phyloP scores from a whole-genome alignment of 2,797 vertebrate species.

The Neostethus bicornis region DNA sequence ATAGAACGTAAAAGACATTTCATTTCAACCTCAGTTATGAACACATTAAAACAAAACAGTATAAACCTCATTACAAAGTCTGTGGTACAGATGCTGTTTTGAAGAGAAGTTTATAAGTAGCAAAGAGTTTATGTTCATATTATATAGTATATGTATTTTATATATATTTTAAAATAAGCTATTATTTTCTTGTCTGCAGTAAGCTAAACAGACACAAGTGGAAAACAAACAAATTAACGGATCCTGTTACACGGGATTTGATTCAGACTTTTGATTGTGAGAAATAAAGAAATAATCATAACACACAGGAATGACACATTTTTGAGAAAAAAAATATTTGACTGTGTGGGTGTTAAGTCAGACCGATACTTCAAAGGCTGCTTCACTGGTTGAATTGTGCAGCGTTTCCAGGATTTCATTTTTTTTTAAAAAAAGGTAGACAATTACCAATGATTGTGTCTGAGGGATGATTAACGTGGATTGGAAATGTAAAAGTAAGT shows the following conservation, averaged over 20 bases:
- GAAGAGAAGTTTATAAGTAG: background rate
- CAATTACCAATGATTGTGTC: constrained; percentile 32
- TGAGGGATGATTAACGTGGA: constrained; percentile 18
- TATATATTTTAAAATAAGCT: background rate
- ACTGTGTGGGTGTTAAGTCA: constrained; percentile 20
- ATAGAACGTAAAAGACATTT: background rate
- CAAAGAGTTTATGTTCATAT: background rate
- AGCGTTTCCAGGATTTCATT: constrained; percentile 33
- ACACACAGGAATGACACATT: background rate
- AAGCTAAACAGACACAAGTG: background rate
- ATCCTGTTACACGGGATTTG: too few species aligned
- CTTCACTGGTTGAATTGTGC: constrained; percentile 17
- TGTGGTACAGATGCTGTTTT: background rate
- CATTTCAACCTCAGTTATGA: background rate
- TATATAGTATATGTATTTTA: too few species aligned
- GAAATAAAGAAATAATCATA: background rate
- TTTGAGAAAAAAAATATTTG: background rate
- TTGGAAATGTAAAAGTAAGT: constrained; percentile 23
- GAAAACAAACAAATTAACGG: too few species aligned
- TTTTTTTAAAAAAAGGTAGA: constrained; percentile 16
- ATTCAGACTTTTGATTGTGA: constrained; percentile 19
- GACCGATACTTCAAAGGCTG: constrained; percentile 22
- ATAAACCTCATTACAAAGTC: background rate
- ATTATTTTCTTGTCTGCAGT: background rate
- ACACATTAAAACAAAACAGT: background rate